A percentile compares a stretch with the other conserved stretches of the same genome.
These are phyloP conservation scores for Melangyna quadrimaculata DNA, from an alignment of 2,888 invertebrate species.

Conservation along the genomic window DNA sequence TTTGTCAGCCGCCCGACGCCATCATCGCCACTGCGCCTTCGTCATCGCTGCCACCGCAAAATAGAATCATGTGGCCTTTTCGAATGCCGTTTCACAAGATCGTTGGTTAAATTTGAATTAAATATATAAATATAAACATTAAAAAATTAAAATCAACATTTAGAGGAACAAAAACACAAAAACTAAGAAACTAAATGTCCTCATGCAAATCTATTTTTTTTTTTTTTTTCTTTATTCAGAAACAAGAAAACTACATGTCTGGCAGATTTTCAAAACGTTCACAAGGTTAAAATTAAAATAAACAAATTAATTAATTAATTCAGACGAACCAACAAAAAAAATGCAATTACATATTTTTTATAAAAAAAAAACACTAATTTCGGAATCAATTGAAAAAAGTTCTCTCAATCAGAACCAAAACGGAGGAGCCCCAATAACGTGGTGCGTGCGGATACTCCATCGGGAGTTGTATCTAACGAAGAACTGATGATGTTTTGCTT, in stretches of 20 bases:
- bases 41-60: slow-evolving; percentile 40
- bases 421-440: slow-evolving; percentile 52
- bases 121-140: slow-evolving; percentile 25
- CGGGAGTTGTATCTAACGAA: slow-evolving; percentile 60
- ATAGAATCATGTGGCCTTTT: slow-evolving; percentile 55
- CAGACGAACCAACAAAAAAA: neutral
- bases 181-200: slow-evolving; percentile 36
- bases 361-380: slow-evolving; percentile 16
- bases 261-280: slow-evolving; percentile 8
- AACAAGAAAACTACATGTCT: neutral
- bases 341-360: slow-evolving; percentile 21
- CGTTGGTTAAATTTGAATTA: slow-evolving; percentile 44
- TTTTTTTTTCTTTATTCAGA: neutral
- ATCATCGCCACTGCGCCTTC: slow-evolving; percentile 23
- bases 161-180: slow-evolving; percentile 21
- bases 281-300: slow-evolving; percentile 11
- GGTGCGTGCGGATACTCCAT: slow-evolving; percentile 51
- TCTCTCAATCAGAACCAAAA: slow-evolving; percentile 2
- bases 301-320: slow-evolving; percentile 18
- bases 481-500: slow-evolving; percentile 62
- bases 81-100: slow-evolving; percentile 59
- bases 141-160: slow-evolving; percentile 37
- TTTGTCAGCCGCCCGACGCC: slow-evolving; percentile 53
- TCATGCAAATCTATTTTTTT: slow-evolving; percentile 9
- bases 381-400: slow-evolving; percentile 2